A percentile compares a stretch with the other conserved stretches of the same genome.
phyloP scores from a whole-genome alignment of 2,113 vertebrate species.

The Aptenodytes patagonicus region DNA sequence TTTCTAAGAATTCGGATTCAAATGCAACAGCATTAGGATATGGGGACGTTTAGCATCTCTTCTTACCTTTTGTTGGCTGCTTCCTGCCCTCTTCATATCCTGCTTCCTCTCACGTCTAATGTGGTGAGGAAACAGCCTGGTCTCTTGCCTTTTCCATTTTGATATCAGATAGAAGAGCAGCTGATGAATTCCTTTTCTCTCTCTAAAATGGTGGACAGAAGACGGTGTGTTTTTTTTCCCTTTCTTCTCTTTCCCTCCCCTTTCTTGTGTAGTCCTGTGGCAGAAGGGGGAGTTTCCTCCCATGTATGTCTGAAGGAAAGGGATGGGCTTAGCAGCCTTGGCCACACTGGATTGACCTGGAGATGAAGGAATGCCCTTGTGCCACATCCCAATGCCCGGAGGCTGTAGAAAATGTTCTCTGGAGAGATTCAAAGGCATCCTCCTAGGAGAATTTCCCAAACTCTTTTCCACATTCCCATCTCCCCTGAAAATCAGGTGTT shows the following conservation, averaged over 20 bases:
- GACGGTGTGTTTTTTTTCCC: background rate
- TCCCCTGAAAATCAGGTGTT: slow-evolving; percentile 22
- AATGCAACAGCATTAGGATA: background rate
- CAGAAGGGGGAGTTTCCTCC: slow-evolving; percentile 31
- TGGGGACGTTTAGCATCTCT: slow-evolving; percentile 1
- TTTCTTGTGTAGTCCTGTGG: background rate
- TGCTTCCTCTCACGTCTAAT: background rate
- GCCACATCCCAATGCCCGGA: background rate
- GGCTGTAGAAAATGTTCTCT: slow-evolving; percentile 1
- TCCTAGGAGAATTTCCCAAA: slow-evolving; percentile 10
- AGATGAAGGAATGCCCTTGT: slow-evolving; percentile 7
- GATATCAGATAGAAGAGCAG: background rate
- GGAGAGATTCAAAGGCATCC: background rate
- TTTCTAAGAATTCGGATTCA: background rate
- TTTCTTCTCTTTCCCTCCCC: slow-evolving; percentile 7
- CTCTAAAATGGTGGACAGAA: slow-evolving; percentile 34
- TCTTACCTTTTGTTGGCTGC: slow-evolving; percentile 40
- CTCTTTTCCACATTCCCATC: slow-evolving; percentile 28
- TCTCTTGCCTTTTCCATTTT: slow-evolving; percentile 5
- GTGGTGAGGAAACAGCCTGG: background rate
- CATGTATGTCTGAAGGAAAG: slow-evolving; percentile 7
- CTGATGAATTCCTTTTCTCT: slow-evolving; percentile 3
- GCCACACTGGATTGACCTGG: background rate
- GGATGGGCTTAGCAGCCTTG: slow-evolving; percentile 33
- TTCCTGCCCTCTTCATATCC: slow-evolving; percentile 17